A percentile compares a stretch with the other conserved stretches of the same genome.
These are phyloP conservation scores for Hylaeus volcanicus DNA, from an alignment of 1,140 invertebrate species.

Conservation along the genomic window DNA sequence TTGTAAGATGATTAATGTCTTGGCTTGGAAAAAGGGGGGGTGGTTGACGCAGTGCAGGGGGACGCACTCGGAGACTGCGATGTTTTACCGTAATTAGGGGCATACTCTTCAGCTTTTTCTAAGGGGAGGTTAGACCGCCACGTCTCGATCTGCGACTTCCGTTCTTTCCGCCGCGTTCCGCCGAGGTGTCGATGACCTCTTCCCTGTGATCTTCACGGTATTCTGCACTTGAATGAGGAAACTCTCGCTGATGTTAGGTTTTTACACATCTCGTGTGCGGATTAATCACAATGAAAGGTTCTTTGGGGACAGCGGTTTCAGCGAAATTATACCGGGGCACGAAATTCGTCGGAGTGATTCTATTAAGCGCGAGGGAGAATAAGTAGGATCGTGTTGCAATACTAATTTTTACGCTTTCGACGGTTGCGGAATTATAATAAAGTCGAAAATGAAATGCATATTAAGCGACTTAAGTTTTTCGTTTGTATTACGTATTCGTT, in stretches of 20 bases:
- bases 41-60: constrained; percentile 71
- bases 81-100: constrained; percentile 78
- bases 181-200: background rate
- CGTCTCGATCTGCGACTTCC: constrained; percentile 48
- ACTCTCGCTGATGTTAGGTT: background rate
- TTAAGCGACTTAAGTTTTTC: too few relatives aligned
- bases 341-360: too few relatives aligned
- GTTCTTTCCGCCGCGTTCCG: constrained; percentile 23
- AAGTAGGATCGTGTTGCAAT: too few relatives aligned
- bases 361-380: too few relatives aligned
- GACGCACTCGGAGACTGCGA: constrained; percentile 66
- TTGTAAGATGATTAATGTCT: constrained; percentile 75
- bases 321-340: too few relatives aligned
- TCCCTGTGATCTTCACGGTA: background rate
- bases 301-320: too few relatives aligned
- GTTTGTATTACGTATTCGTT: too few relatives aligned
- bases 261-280: background rate
- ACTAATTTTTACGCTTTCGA: too few relatives aligned
- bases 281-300: background rate
- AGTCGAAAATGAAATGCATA: too few relatives aligned
- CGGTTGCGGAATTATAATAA: too few relatives aligned
- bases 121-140: constrained; percentile 56
- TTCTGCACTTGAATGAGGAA: background rate
- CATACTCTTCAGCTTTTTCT: constrained; percentile 71
- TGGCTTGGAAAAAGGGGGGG: constrained; percentile 59